Conservation (phyloP, 2,888 invertebrate species). For the Allacma fusca region DNA sequence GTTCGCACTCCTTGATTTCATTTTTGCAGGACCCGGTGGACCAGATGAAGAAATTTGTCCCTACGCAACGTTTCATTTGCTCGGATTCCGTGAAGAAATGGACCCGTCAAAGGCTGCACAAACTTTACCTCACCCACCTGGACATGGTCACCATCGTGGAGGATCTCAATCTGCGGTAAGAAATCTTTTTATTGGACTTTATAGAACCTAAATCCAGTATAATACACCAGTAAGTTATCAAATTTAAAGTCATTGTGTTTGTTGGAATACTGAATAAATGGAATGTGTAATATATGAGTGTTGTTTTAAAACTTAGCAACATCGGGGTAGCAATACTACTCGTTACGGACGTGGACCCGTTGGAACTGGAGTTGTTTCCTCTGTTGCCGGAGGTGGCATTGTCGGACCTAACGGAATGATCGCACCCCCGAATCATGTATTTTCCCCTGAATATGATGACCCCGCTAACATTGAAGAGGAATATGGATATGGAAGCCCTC, state of each 20-base stretch:
- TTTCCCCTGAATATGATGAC: slow-evolving; percentile 86
- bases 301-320: slow-evolving; percentile 61
- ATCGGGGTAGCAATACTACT: slow-evolving; percentile 63
- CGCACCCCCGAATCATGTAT: slow-evolving; percentile 65
- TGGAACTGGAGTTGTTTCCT: slow-evolving; percentile 65
- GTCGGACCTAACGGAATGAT: slow-evolving; percentile 60
- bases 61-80: slow-evolving; percentile 94
- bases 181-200: background rate
- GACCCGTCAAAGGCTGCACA: slow-evolving; percentile 89
- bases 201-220: too few relatives aligned
- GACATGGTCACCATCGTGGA: slow-evolving; percentile 81
- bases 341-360: slow-evolving; percentile 78
- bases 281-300: background rate
- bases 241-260: too few relatives aligned
- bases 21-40: slow-evolving; percentile 66
- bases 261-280: too few relatives aligned
- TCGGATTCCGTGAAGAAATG: slow-evolving; percentile 95
- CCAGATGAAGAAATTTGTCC: slow-evolving; percentile 97
- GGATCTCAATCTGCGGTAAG: slow-evolving; percentile 76
- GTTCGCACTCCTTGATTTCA: background rate
- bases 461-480: slow-evolving; percentile 92
- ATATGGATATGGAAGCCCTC: slow-evolving; percentile 82
- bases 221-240: too few relatives aligned
- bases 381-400: slow-evolving; percentile 59
- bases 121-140: slow-evolving; percentile 81